These are phyloP conservation scores for Epizoanthus scotinus DNA, from an alignment of 92 coral and sea anemone species.

Conservation along the genomic window DNA sequence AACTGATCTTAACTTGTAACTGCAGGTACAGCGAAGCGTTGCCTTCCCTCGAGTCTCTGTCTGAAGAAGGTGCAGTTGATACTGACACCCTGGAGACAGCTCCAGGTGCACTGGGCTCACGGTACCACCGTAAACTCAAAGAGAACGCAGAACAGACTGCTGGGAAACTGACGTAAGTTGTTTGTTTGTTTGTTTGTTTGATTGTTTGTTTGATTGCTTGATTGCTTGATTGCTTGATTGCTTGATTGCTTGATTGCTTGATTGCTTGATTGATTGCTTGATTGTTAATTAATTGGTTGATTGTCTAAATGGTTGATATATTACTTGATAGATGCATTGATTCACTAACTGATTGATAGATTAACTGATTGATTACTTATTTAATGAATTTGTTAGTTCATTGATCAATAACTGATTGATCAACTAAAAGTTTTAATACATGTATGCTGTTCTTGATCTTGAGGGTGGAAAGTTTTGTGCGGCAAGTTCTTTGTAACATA, in stretches of 20 bases:
- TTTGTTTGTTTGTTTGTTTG: background rate
- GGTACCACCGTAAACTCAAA: constrained; percentile 70
- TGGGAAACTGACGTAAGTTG: constrained; percentile 18
- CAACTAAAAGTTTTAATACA: too few species aligned
- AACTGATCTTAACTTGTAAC: constrained; percentile 1
- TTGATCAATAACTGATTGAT: background rate
- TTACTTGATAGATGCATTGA: too few species aligned
- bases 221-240: background rate
- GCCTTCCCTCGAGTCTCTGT: constrained; percentile 66
- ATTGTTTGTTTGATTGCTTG: background rate
- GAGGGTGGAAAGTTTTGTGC: too few species aligned
- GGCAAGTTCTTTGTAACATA: constrained; percentile 1
- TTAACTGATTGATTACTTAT: background rate
- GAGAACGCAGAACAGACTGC: constrained; percentile 44
- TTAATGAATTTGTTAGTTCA: too few species aligned
- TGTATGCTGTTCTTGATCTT: too few species aligned
- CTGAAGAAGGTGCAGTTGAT: constrained; percentile 65
- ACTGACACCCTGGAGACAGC: constrained; percentile 79
- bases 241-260: background rate
- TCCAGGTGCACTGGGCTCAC: constrained; percentile 69
- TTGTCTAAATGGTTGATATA: background rate
- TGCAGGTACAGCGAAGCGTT: constrained; percentile 81
- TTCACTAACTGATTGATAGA: background rate
- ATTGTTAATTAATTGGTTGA: background rate
- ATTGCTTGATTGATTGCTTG: background rate